Percentiles rank a stretch among this genome's conserved stretches.
phyloP scores from a whole-genome alignment of 1,140 invertebrate genomes.

The Diachasma alloeum region DNA sequence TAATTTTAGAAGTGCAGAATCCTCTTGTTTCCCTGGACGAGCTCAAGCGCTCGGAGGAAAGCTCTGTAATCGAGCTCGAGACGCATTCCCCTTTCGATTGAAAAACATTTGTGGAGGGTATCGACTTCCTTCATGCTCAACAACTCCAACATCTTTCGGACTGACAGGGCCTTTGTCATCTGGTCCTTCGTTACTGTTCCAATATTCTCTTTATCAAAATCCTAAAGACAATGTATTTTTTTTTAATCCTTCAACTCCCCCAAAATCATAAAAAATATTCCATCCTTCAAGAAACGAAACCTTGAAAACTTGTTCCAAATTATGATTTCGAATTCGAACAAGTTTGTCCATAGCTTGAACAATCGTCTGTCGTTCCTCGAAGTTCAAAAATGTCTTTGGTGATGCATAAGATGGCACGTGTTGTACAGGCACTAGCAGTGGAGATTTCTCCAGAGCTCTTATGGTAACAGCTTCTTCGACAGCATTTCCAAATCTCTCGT shows the following conservation, averaged over 20 bases:
- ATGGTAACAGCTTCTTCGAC: conserved; percentile 74
- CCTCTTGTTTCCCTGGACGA: conserved; percentile 62
- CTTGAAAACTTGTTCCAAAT: conserved; percentile 71
- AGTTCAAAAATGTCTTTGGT: conserved; percentile 73
- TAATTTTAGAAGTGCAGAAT: conserved; percentile 37
- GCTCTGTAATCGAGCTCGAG: conserved; percentile 72
- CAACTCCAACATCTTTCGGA: conserved; percentile 68
- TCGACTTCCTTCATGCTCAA: conserved; percentile 71
- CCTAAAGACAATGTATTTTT: conserved; percentile 51
- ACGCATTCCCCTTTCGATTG: conserved; percentile 66
- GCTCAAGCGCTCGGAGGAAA: conserved; percentile 67
- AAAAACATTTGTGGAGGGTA: conserved; percentile 73
- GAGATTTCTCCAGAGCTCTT: conserved; percentile 69
- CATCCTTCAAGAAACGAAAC: conserved; percentile 32
- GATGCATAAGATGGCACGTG: conserved; percentile 70
- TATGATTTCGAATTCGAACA: conserved; percentile 64
- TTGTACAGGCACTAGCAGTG: conserved; percentile 70
- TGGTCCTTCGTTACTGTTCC: conserved; percentile 70
- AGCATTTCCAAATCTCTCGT: conserved; percentile 70
- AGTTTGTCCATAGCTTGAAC: conserved; percentile 71
- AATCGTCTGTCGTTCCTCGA: conserved; percentile 70
- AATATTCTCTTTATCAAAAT: conserved; percentile 71
- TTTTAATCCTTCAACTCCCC: no score
- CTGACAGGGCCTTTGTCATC: conserved; percentile 69
- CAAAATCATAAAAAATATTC: no score